Conservation (phyloP, 2,888 invertebrate genomes). For the Ochropleura leucogaster region DNA sequence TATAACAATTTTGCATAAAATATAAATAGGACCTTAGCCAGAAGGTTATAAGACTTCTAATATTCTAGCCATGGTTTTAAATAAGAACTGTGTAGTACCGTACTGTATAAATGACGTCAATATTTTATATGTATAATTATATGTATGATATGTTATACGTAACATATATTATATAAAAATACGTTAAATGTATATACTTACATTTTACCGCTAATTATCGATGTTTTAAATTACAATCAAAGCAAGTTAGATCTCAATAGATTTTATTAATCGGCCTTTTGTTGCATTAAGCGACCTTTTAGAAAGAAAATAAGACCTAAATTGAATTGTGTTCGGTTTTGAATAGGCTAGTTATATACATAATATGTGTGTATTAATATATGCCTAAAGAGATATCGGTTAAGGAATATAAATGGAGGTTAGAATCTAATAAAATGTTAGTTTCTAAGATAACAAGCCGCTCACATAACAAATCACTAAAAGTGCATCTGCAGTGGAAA, state of each 20-base stretch:
- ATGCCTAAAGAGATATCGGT: conserved; percentile 71
- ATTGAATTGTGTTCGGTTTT: conserved; percentile 57
- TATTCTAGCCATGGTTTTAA: neutral
- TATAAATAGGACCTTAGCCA: conserved; percentile 1
- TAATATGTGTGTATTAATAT: conserved; percentile 82
- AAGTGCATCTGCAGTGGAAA: too few species aligned
- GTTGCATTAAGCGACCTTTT: conserved; percentile 33
- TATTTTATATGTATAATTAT: conserved; percentile 10
- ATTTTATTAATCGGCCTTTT: conserved; percentile 7
- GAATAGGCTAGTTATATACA: conserved; percentile 84
- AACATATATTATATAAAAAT: conserved; percentile 7
- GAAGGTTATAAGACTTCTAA: neutral
- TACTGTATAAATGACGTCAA: conserved; percentile 15
- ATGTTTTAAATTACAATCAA: conserved; percentile 14
- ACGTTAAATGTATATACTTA: neutral
- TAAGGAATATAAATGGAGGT: conserved; percentile 43
- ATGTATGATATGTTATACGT: neutral
- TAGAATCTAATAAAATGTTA: conserved; percentile 24
- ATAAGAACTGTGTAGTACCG: conserved; percentile 4
- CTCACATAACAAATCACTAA: neutral
- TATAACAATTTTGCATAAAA: conserved; percentile 9
- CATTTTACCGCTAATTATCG: conserved; percentile 18
- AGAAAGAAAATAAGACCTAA: conserved; percentile 52
- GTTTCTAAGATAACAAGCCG: conserved; percentile 5
- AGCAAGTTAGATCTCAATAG: conserved; percentile 24